Evolutionary conservation across 2,797 vertebrate species (phyloP).

Genomic region (Poeciliopsis infans): DNA sequence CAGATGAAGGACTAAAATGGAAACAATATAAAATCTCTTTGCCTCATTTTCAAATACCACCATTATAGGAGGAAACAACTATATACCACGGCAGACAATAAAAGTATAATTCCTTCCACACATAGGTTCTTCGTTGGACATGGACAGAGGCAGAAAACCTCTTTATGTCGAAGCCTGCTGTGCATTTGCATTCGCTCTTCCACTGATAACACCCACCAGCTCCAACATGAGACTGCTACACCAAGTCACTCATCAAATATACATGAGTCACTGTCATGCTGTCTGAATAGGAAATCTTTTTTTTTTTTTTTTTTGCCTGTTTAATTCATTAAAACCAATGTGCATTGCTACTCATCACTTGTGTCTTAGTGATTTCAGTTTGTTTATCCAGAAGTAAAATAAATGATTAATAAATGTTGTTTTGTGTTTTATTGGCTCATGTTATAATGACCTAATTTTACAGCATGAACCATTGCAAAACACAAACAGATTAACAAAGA

Average conservation of each 20-base stretch:
- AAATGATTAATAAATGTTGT: slow-evolving; percentile 55
- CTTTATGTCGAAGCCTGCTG: slow-evolving; percentile 19
- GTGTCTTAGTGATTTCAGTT: slow-evolving; percentile 50
- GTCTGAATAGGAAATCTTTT: slow-evolving; percentile 60
- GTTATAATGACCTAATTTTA: slow-evolving; percentile 47
- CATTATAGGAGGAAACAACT: not conserved
- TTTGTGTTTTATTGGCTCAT: slow-evolving; percentile 16
- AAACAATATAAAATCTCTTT: not conserved
- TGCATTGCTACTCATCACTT: slow-evolving; percentile 39
- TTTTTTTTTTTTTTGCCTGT: slow-evolving; percentile 40
- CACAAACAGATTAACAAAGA: slow-evolving; percentile 14
- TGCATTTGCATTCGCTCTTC: slow-evolving; percentile 34
- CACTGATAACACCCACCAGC: slow-evolving; percentile 42
- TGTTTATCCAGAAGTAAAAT: slow-evolving; percentile 61
- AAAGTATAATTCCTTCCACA: not conserved
- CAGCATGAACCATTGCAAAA: slow-evolving; percentile 5
- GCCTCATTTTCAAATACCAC: not conserved
- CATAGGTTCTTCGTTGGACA: slow-evolving; percentile 6
- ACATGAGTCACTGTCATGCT: slow-evolving; percentile 63
- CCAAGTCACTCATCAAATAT: slow-evolving; percentile 68
- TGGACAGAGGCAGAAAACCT: slow-evolving; percentile 20
- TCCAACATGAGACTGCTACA: slow-evolving; percentile 45
- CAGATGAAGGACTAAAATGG: not conserved
- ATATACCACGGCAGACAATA: slow-evolving; percentile 3
- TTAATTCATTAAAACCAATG: slow-evolving; percentile 65